phyloP scores from a whole-genome alignment of 92 coral and sea anemone genomes.

The Isaurus tuberculatus region DNA sequence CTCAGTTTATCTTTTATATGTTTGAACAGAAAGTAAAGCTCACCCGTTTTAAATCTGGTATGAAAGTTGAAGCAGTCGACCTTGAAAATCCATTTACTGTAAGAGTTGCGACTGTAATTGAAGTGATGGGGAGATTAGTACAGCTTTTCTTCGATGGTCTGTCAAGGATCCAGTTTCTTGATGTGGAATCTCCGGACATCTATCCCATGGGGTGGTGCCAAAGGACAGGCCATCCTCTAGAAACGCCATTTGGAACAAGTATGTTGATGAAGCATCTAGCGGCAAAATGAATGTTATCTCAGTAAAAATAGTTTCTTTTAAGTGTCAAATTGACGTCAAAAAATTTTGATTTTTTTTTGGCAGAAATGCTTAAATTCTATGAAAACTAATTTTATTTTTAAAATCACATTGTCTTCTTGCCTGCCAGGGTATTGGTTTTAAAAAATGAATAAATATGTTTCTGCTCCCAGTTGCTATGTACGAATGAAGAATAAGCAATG shows the following conservation, averaged over 20 bases:
- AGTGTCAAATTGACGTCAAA: no score
- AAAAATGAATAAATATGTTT: no score
- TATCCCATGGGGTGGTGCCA: constrained; percentile 96
- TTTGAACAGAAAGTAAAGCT: constrained; percentile 78
- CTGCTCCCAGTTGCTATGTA: no score
- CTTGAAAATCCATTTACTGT: constrained; percentile 83
- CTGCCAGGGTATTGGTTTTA: no score
- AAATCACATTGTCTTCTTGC: no score
- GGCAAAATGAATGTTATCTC: no score
- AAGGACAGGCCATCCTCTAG: constrained; percentile 88
- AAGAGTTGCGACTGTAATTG: constrained; percentile 93
- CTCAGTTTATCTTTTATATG: no score
- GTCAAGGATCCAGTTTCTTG: constrained; percentile 93
- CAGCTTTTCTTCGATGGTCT: constrained; percentile 96
- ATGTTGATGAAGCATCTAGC: constrained; percentile 46
- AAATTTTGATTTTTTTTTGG: no score
- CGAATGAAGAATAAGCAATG: no score
- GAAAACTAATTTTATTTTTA: no score
- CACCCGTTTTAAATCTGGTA: constrained; percentile 87
- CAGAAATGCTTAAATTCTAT: no score
- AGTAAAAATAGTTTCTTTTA: no score
- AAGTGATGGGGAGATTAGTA: constrained; percentile 88
- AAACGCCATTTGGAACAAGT: constrained; percentile 91
- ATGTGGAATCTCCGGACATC: constrained; percentile 91
- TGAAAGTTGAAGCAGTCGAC: constrained; percentile 93